Evolutionary conservation across 2,113 vertebrate species (phyloP).

Genomic region (Lampris incognitus): DNA sequence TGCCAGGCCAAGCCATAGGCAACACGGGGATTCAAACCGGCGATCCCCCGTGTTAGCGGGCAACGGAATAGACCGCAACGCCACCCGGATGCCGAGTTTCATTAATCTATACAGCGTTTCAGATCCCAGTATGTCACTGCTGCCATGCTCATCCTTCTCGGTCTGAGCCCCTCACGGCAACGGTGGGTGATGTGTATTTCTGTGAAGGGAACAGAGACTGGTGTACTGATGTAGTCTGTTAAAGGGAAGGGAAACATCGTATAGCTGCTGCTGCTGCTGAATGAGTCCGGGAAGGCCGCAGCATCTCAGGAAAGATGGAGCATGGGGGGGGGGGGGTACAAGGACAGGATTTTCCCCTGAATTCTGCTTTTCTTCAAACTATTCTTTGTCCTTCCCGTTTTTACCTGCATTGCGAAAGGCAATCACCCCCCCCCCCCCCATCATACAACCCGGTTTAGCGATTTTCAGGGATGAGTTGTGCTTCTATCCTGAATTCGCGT

Average conservation of each 20-base stretch:
- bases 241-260: slow-evolving; percentile 73
- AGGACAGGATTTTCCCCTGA: slow-evolving; percentile 28
- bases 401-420: slow-evolving; percentile 47
- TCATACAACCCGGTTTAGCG: slow-evolving; percentile 48
- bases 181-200: slow-evolving; percentile 53
- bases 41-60: no score
- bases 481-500: no score
- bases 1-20: no score
- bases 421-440: slow-evolving; percentile 32
- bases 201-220: slow-evolving; percentile 42
- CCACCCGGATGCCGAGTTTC: no score
- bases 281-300: slow-evolving; percentile 59
- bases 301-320: slow-evolving; percentile 63
- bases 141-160: slow-evolving; percentile 36
- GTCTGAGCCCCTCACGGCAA: slow-evolving; percentile 31
- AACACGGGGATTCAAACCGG: no score
- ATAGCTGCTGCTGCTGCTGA: slow-evolving; percentile 68
- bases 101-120: background rate
- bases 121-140: slow-evolving; percentile 18
- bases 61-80: no score
- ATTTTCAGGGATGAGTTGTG: slow-evolving; percentile 24
- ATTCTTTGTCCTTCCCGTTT: slow-evolving; percentile 39
- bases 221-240: slow-evolving; percentile 73
- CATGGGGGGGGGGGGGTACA: slow-evolving; percentile 54
- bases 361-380: slow-evolving; percentile 51